Base-by-base conservation (phyloP, 2,797 vertebrate species). In the Xenentodon cancila region DNA sequence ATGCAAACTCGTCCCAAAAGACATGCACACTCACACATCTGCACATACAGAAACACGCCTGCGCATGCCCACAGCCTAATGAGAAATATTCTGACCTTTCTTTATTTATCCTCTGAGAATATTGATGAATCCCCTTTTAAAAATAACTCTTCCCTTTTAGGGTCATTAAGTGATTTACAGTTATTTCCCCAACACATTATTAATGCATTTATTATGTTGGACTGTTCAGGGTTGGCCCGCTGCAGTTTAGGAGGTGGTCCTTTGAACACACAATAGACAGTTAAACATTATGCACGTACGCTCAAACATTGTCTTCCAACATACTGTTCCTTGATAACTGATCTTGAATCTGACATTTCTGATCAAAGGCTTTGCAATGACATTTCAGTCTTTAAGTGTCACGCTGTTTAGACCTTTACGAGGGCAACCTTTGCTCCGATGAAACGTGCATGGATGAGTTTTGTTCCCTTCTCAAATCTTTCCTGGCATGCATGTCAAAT, bases 141-240 rank as follows among this genome's bases (percentile, higher is more conserved):
- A 92, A 92, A 93, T 92, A 92, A 91, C 90, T 90, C 88, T 85
- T 63, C 83, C n/a, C 78, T 89, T 89, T 82, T 90, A 88, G 88
- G 89, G 89, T 90, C 88, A 91, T 89, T 92, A 87, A 90, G 89
- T 93, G 89, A 92, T 93, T 92, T 90, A 93, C 90, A 88, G 89
- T 92, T 88, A 90, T 91, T 89, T 91, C 88, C 90, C 68, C 72
- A 83, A 79, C 74, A 82, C 84, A 77, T 90, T 89, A 92, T 92
- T 91, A 91, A 92, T 92, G 79, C 81, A 88, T 92, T 91, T 88
- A 91, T 92, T 90, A 91, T 88, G 75, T 75, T 72, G 73, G 76
- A 79, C 78, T 83, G 78, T 81, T 73, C 58, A 64, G 73, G 65
- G 67, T 81, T 72, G 73, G 55, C 66, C 75, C 74, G 72, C 62